Evolutionary conservation across 2,888 invertebrate genomes (phyloP).

Genomic region (Microctonus hyperodae): DNA sequence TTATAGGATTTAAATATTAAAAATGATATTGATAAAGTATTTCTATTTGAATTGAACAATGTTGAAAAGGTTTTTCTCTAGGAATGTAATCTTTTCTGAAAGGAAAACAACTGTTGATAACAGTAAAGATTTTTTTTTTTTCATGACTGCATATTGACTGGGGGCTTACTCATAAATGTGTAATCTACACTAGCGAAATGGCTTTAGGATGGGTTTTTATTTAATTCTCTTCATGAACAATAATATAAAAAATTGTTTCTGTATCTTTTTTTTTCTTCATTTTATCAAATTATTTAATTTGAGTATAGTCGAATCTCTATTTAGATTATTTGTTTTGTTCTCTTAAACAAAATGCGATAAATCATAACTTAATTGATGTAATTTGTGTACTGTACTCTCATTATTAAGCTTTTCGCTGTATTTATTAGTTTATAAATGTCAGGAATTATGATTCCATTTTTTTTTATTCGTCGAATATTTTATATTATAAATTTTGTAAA

Average conservation of each 20-base stretch:
- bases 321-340: neutral
- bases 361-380: neutral
- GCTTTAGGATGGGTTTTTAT: neutral
- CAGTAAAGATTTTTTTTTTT: neutral
- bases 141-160: neutral
- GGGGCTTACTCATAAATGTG: neutral
- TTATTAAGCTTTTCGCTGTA: conserved; percentile 8
- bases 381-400: neutral
- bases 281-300: neutral
- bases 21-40: conserved; percentile 13
- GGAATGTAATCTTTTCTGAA: neutral
- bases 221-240: neutral
- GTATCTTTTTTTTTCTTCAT: neutral
- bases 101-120: neutral
- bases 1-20: conserved; percentile 25
- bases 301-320: neutral
- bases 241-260: too few species aligned
- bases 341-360: neutral
- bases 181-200: neutral
- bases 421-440: conserved; percentile 16
- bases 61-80: neutral
- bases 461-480: conserved; percentile 34
- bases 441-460: conserved; percentile 33
- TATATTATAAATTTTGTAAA: conserved; percentile 54
- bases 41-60: conserved; percentile 16